Evolutionary conservation across 92 coral and sea anemone species (phyloP), one percentile per base, ranked within the genome.

Genomic region (Umimayanthus chanpuru): DNA sequence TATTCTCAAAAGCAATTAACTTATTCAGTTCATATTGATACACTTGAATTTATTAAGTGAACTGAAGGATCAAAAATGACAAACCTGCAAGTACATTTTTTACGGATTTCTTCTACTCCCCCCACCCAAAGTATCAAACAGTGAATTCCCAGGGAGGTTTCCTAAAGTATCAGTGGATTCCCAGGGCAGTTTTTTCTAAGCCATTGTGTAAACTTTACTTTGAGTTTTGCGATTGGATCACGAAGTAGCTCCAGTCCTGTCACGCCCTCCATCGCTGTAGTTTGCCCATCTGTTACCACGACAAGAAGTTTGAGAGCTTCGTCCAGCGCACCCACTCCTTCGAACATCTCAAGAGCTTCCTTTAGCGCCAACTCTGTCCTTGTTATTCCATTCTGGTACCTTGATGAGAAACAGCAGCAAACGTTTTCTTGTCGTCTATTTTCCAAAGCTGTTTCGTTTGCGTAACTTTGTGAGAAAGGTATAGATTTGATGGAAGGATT

Each of bases 231-330:
- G 38, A 44, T 68, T 0, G 86, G 86, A 38, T 67, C 61, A 14
- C 76, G 40, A 29, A 82, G 36, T 25, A 65, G 58, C 8, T 82
- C 86, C 76, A 61, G 8, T 25, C 97, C 97, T 78, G 73, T 73
- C 65, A 26, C 80, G 28, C 86, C 79, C 16, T 91, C 88, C 18
- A 73, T 28, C 7, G 98, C 93, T n/a, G 98, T 94, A 10, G 95
- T 94, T 55, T 81, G 85, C 47, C 98, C 98, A 58, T 94, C 95
- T 4, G 94, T 93, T 26, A 94, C 88, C 21, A 92, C 89, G 4
- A 94, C 25, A 1, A 94, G 94, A 38, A 93, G 76, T 75, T 90
- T 92, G 23, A 72, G 71, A 9, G 89, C 90, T 23, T 38, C 20
- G 10, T 7, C 65, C 15, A 64, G 14, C 20, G 81, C 26, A 47